phyloP scores from a whole-genome alignment of 2,797 vertebrate genomes.

The Luscinia megarhynchos region DNA sequence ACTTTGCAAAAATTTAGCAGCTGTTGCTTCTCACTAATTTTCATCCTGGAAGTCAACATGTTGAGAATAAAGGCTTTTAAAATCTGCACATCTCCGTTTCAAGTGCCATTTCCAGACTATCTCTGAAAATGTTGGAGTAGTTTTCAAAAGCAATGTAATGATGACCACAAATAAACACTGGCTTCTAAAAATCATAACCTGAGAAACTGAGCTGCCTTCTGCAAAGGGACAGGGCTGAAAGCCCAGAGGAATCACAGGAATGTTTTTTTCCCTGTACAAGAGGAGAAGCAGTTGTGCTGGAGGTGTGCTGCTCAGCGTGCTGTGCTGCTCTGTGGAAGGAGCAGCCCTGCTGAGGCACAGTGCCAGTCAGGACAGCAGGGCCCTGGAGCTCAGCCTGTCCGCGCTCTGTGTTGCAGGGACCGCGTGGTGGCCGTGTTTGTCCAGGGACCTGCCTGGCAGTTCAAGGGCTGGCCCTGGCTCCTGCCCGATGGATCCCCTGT shows the following conservation, averaged over 20 bases:
- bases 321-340: not conserved
- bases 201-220: not conserved
- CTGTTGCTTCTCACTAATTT: not conserved
- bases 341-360: fast-evolving
- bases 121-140: not conserved
- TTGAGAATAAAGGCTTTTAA: not conserved
- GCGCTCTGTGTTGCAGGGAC: slow-evolving; percentile 81
- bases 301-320: not conserved
- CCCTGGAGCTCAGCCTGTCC: not conserved
- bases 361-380: not conserved
- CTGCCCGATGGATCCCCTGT: slow-evolving; percentile 97
- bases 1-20: not conserved
- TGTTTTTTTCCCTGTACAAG: not conserved
- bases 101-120: not conserved
- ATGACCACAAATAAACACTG: not conserved
- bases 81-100: not conserved
- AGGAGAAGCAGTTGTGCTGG: not conserved
- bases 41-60: not conserved
- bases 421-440: slow-evolving; percentile 98
- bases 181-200: not conserved
- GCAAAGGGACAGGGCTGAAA: not conserved
- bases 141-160: not conserved
- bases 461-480: slow-evolving; percentile 99
- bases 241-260: not conserved
- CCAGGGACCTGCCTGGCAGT: slow-evolving; percentile 98